Evolutionary conservation across 2,888 invertebrate genomes (phyloP).

Genomic region (Rotaria macrura): DNA sequence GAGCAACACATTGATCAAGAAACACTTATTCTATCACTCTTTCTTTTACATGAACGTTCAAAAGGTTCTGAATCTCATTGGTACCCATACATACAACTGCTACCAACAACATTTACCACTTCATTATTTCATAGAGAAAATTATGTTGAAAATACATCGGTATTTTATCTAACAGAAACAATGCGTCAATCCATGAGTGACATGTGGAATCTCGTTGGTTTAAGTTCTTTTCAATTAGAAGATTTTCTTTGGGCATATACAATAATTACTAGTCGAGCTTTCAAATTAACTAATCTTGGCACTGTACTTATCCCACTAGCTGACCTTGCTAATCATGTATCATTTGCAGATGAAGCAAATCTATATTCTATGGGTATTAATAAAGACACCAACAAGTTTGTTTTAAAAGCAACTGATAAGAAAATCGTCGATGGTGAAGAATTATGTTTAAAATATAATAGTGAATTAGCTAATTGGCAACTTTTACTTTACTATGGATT

Average conservation of each 20-base stretch:
- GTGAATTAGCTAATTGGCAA: neutral
- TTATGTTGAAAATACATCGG: conserved; percentile 36
- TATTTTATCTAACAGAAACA: conserved; percentile 36
- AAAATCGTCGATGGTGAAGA: neutral
- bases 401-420: neutral
- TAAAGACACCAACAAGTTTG: neutral
- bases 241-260: conserved; percentile 70
- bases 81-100: conserved; percentile 41
- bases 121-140: conserved; percentile 39
- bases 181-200: conserved; percentile 26
- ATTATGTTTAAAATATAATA: neutral
- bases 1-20: neutral
- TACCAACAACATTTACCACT: conserved; percentile 51
- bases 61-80: conserved; percentile 45
- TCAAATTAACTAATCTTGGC: neutral
- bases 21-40: conserved; percentile 52
- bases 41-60: conserved; percentile 62
- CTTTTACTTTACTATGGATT: neutral
- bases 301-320: neutral
- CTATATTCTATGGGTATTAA: neutral
- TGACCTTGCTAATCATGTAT: neutral
- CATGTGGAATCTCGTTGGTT: neutral
- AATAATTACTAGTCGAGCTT: conserved; percentile 53
- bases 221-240: conserved; percentile 47
- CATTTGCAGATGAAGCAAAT: neutral